A percentile compares a stretch with the other conserved stretches of the same genome.
phyloP scores from a whole-genome alignment of 2,113 vertebrate genomes.

The Muntiacus reevesi region DNA sequence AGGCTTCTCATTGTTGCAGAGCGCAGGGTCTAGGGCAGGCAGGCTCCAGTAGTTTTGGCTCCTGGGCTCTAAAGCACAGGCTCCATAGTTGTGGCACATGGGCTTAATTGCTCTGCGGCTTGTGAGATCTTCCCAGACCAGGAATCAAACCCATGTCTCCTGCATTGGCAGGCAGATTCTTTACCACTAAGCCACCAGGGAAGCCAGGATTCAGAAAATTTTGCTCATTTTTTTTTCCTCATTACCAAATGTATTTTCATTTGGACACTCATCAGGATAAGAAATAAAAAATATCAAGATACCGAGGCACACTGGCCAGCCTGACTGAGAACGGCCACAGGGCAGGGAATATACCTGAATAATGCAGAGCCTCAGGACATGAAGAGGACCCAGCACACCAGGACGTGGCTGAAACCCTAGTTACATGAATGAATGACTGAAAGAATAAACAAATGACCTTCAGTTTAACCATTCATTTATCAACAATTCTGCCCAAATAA shows the following conservation, averaged over 20 bases:
- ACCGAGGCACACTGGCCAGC: background rate
- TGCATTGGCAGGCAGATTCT: background rate
- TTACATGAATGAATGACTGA: background rate
- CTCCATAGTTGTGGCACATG: background rate
- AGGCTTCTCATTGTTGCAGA: background rate
- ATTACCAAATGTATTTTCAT: background rate
- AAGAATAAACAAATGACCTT: background rate
- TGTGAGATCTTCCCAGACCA: background rate
- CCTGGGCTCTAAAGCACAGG: background rate
- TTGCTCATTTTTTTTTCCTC: background rate
- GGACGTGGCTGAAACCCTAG: accelerated
- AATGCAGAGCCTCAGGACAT: background rate
- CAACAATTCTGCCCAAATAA: background rate
- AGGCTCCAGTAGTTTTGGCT: background rate
- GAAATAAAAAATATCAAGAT: background rate
- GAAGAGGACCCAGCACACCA: accelerated
- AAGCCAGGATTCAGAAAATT: background rate
- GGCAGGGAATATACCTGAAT: background rate
- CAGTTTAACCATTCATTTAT: background rate
- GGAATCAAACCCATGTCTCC: background rate
- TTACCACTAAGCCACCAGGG: background rate
- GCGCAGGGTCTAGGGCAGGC: background rate
- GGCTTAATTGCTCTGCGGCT: background rate
- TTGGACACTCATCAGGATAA: background rate
- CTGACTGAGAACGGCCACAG: no score